phyloP scores from a whole-genome alignment of 2,797 vertebrate genomes.

The Sebastes minor region DNA sequence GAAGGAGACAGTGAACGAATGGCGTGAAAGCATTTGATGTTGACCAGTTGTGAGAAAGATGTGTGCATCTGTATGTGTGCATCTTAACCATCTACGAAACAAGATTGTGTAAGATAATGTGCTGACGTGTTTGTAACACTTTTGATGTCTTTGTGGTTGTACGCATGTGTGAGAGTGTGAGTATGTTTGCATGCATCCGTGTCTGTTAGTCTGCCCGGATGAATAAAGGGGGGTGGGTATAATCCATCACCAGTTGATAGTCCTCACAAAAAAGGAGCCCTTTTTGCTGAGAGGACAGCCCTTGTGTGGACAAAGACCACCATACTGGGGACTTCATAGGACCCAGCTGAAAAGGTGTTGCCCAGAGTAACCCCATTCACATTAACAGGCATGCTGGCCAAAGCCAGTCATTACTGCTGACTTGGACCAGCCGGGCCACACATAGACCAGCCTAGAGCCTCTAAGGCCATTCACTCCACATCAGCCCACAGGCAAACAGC shows the following conservation, averaged over 20 bases:
- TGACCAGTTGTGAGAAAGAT: slow-evolving; percentile 12
- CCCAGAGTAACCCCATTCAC: slow-evolving; percentile 86
- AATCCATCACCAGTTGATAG: slow-evolving; percentile 87
- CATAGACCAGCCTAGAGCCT: slow-evolving; percentile 80
- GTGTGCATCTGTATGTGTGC: background rate
- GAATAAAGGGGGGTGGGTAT: slow-evolving; percentile 79
- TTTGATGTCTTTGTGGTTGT: slow-evolving; percentile 39
- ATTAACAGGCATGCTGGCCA: slow-evolving; percentile 83
- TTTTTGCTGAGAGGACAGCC: slow-evolving; percentile 85
- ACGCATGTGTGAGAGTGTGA: slow-evolving; percentile 41
- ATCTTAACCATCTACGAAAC: background rate
- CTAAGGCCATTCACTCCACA: slow-evolving; percentile 78
- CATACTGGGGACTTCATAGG: slow-evolving; percentile 85
- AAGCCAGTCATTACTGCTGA: slow-evolving; percentile 83
- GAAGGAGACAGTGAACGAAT: background rate
- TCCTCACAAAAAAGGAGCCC: slow-evolving; percentile 82
- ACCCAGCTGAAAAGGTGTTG: slow-evolving; percentile 86
- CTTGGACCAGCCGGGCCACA: slow-evolving; percentile 84
- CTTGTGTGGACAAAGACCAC: slow-evolving; percentile 85
- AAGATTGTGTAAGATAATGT: slow-evolving; percentile 7
- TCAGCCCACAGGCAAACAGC: slow-evolving; percentile 73
- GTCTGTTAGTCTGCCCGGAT: slow-evolving; percentile 68
- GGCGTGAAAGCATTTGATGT: background rate
- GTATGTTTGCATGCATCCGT: slow-evolving; percentile 66
- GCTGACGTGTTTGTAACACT: slow-evolving; percentile 23